Conservation (phyloP, 2,113 vertebrate species). For the Boleophthalmus pectinirostris region DNA sequence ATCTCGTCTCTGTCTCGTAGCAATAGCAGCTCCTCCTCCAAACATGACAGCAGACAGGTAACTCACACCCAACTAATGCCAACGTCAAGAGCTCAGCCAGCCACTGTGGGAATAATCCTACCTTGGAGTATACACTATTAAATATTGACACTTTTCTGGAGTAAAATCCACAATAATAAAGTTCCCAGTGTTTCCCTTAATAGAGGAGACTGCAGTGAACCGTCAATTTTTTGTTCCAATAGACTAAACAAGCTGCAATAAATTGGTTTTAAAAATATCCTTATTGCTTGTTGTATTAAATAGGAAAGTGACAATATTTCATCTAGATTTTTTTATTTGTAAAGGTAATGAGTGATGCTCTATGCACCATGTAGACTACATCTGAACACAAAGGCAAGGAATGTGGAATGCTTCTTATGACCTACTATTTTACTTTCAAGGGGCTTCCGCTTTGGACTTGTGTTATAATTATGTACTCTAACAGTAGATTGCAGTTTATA, state of each 20-base stretch:
- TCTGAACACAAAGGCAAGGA: too few relatives aligned
- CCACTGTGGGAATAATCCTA: neutral
- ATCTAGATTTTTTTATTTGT: too few relatives aligned
- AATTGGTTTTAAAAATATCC: neutral
- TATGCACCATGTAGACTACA: too few relatives aligned
- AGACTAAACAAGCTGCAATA: neutral
- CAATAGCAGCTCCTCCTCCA: conserved; percentile 95
- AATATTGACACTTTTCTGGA: neutral
- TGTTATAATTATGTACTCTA: too few relatives aligned
- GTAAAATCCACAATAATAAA: neutral
- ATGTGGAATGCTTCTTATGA: neutral
- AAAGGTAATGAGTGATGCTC: too few relatives aligned
- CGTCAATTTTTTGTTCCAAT: too few relatives aligned
- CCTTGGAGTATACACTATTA: neutral
- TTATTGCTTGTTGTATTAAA: too few relatives aligned
- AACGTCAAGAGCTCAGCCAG: neutral
- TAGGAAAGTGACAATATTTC: too few relatives aligned
- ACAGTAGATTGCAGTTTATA: neutral
- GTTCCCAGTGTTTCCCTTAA: too few relatives aligned
- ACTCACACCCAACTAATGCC: conserved; percentile 10
- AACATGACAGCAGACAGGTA: conserved; percentile 95
- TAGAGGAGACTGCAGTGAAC: too few relatives aligned
- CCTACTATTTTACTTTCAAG: too few relatives aligned
- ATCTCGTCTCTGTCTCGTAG: conserved; percentile 91
- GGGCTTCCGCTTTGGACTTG: too few relatives aligned